Conservation (phyloP, 2,113 vertebrate species). For the Turdus rufiventris region DNA sequence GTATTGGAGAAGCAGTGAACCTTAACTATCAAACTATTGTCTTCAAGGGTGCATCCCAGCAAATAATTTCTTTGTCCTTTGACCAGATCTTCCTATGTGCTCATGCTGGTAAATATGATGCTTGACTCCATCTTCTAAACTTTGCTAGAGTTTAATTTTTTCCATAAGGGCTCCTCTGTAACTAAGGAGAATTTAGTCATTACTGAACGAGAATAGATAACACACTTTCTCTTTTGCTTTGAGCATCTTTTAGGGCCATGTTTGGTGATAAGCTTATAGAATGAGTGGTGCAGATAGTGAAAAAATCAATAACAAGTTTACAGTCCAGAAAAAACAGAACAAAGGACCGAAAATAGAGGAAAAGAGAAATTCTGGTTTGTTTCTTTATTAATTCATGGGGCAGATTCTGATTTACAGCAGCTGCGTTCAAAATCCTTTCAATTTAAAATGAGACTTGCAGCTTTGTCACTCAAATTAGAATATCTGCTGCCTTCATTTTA, state of each 20-base stretch:
- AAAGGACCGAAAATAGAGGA: not conserved
- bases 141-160: not conserved
- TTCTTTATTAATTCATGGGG: not conserved
- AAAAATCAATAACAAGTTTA: not conserved
- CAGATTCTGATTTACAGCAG: not conserved
- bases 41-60: not conserved
- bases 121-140: not conserved
- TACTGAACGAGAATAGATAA: not conserved
- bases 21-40: not conserved
- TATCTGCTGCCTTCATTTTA: not conserved
- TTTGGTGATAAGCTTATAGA: constrained; percentile 1
- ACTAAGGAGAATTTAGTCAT: not conserved
- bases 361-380: not conserved
- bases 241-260: not conserved
- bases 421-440: not conserved
- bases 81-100: not conserved
- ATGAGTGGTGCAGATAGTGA: not conserved
- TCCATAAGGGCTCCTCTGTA: not conserved
- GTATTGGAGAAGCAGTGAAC: not conserved
- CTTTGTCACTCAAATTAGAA: not conserved
- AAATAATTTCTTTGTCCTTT: not conserved
- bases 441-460: not conserved
- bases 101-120: not conserved
- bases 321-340: not conserved
- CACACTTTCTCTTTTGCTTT: not conserved